Evolutionary conservation across 2,797 vertebrate genomes (phyloP).

Genomic region (Columba guinea): DNA sequence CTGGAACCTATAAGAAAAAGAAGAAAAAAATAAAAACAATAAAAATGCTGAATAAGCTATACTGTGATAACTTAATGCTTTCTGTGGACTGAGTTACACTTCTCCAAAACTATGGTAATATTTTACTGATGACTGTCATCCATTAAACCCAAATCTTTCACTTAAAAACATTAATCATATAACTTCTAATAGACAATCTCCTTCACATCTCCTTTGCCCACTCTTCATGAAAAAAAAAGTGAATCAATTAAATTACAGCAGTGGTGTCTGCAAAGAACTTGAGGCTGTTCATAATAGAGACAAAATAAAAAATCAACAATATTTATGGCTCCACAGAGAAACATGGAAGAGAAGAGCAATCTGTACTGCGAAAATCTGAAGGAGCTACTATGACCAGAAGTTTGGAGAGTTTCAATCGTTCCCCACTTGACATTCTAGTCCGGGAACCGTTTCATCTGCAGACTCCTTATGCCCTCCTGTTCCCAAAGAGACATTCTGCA

Average conservation of each 20-base stretch:
- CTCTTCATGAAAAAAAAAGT: neutral
- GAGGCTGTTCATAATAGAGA: neutral
- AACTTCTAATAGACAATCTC: neutral
- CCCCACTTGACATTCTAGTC: neutral
- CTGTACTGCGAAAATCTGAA: neutral
- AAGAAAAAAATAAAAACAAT: neutral
- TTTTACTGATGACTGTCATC: neutral
- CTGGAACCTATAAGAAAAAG: constrained; percentile 81
- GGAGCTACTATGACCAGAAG: neutral
- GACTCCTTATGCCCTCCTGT: neutral
- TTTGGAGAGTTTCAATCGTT: neutral
- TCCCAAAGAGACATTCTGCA: neutral
- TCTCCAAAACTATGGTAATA: neutral
- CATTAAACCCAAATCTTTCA: neutral
- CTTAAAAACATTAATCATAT: neutral
- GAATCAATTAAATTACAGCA: neutral
- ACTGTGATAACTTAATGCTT: neutral
- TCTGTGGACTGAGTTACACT: neutral
- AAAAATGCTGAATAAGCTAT: neutral
- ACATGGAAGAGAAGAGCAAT: neutral
- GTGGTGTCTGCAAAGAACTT: neutral
- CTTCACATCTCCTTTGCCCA: neutral
- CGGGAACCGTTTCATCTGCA: neutral
- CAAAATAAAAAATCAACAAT: neutral
- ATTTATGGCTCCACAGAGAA: neutral